Evolutionary conservation across 2,888 invertebrate species (phyloP).

Genomic region (Choreutis nemorana): DNA sequence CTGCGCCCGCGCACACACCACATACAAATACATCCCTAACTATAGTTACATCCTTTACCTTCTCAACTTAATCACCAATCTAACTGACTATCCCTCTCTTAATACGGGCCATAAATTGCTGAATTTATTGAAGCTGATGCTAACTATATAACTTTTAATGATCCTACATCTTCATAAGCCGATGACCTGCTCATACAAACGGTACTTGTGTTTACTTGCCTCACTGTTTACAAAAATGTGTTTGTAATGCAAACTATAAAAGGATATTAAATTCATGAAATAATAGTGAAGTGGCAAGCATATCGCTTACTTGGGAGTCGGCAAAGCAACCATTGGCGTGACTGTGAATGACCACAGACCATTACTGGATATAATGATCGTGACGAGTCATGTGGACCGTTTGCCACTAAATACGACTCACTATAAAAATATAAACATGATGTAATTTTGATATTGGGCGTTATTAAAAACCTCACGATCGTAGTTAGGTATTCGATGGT

Average conservation of each 20-base stretch:
- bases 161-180: conserved; percentile 48
- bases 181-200: conserved; percentile 49
- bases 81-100: no score
- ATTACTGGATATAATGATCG: conserved; percentile 5
- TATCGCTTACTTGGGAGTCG: no score
- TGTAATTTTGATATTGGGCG: neutral
- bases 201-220: conserved; percentile 38
- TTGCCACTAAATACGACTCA: neutral
- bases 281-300: no score
- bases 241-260: no score
- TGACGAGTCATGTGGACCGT: neutral
- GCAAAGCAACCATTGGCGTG: no score
- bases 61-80: no score
- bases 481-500: conserved; percentile 29
- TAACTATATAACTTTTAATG: conserved; percentile 38
- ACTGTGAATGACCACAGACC: conserved; percentile 5
- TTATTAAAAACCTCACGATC: conserved; percentile 19
- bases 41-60: no score
- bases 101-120: no score
- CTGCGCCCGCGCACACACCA: no score
- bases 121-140: conserved; percentile 28
- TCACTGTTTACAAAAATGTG: conserved; percentile 15
- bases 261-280: no score
- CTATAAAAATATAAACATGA: neutral
- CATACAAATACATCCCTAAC: no score